Conservation (phyloP, 1,140 invertebrate genomes). For the Leptoteleia sp. region DNA sequence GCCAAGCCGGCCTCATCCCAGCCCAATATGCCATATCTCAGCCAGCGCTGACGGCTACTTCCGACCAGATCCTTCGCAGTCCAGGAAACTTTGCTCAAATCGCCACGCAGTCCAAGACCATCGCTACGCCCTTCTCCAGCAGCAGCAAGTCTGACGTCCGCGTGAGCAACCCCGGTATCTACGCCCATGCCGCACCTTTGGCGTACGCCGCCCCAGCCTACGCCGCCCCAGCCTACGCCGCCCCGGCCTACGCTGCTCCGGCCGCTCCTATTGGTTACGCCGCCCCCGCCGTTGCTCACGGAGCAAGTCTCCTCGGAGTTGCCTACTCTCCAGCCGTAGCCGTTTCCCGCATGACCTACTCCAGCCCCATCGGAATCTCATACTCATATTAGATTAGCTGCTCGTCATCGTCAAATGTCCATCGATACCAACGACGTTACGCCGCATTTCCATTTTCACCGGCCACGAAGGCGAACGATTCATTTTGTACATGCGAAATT, state of each 20-base stretch:
- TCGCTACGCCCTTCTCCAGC: constrained; percentile 86
- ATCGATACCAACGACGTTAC: background rate
- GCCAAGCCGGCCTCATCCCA: constrained; percentile 73
- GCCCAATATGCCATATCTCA: constrained; percentile 59
- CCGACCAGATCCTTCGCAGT: constrained; percentile 84
- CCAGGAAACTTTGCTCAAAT: constrained; percentile 85
- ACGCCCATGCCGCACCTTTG: constrained; percentile 72
- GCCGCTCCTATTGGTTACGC: constrained; percentile 67
- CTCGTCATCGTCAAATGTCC: constrained; percentile 3
- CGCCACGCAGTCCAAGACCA: constrained; percentile 84
- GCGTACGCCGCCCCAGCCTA: constrained; percentile 62
- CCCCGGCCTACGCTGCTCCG: no score
- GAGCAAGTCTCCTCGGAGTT: constrained; percentile 68
- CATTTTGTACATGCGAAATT: constrained; percentile 31
- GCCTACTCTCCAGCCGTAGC: constrained; percentile 85
- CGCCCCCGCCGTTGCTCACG: constrained; percentile 36
- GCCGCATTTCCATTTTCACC: background rate
- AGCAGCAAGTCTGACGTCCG: constrained; percentile 84
- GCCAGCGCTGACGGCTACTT: constrained; percentile 83
- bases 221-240: no score
- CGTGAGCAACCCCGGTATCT: constrained; percentile 82
- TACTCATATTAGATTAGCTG: constrained; percentile 65
- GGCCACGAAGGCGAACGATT: background rate
- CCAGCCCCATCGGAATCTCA: constrained; percentile 83
- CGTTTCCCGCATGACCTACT: constrained; percentile 85